Percentiles rank a stretch among this genome's conserved stretches.
Evolutionary conservation across 2,888 invertebrate genomes (phyloP).

Genomic region (Apamea anceps): DNA sequence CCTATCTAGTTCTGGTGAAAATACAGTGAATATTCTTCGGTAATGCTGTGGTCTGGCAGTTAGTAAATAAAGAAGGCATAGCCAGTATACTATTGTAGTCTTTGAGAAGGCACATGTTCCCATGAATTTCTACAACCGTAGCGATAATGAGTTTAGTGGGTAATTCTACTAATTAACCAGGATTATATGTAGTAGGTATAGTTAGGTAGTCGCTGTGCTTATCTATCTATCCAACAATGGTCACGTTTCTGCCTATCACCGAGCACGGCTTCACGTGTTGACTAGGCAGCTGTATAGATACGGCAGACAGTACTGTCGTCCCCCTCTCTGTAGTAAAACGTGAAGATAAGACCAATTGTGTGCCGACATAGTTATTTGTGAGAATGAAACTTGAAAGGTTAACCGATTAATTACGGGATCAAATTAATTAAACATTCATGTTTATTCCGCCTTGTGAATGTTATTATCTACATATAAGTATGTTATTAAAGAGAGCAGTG

Average conservation of each 20-base stretch:
- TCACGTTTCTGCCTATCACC: constrained; percentile 26
- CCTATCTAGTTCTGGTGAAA: no score
- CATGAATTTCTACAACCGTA: no score
- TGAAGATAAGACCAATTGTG: constrained; percentile 28
- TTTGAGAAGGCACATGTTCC: no score
- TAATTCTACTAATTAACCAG: background rate
- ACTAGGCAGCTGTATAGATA: constrained; percentile 2
- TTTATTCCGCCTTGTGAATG: constrained; percentile 6
- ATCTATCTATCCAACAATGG: background rate
- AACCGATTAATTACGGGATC: constrained; percentile 12
- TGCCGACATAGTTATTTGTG: constrained; percentile 2
- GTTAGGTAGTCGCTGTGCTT: no score
- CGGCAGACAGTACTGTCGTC: background rate
- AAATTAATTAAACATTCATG: constrained; percentile 2
- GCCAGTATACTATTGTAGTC: no score
- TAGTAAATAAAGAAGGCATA: no score
- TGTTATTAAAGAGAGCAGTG: no score
- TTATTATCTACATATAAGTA: no score
- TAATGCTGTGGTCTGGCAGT: no score
- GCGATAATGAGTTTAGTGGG: no score
- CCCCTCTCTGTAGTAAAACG: constrained; percentile 18
- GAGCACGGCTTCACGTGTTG: constrained; percentile 28
- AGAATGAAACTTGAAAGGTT: constrained; percentile 12
- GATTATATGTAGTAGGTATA: background rate
- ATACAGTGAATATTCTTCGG: no score